These are phyloP conservation scores for Cliona cf. orientalis DNA, from an alignment of 37 sponge, comb jelly and placozoan species.

Conservation along the genomic window DNA sequence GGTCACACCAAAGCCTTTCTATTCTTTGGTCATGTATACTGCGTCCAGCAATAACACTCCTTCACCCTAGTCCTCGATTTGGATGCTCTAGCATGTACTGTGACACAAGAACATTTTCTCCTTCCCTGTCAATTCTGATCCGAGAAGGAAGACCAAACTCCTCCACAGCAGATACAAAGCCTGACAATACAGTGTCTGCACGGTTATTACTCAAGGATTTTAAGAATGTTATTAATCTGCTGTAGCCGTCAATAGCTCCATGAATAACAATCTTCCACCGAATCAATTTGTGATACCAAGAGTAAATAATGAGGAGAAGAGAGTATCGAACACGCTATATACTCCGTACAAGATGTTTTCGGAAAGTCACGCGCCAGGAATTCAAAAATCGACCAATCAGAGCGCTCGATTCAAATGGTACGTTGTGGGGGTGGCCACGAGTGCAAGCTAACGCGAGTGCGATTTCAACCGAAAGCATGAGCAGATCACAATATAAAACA, in stretches of 20 bases:
- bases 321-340: too few relatives aligned
- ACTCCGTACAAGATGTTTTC: too few relatives aligned
- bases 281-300: constrained; percentile 52
- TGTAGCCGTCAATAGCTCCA: constrained; percentile 64
- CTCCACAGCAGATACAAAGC: constrained; percentile 39
- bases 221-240: constrained; percentile 33
- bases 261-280: constrained; percentile 58
- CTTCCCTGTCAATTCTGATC: constrained; percentile 67
- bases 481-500: too few relatives aligned
- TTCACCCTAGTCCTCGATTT: constrained; percentile 53
- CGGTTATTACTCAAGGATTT: constrained; percentile 48
- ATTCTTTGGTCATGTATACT: constrained; percentile 77
- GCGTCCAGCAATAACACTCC: constrained; percentile 55
- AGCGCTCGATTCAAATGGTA: too few relatives aligned
- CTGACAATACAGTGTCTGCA: constrained; percentile 49
- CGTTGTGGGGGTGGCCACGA: too few relatives aligned
- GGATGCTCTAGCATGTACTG: constrained; percentile 58
- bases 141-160: constrained; percentile 66
- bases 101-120: constrained; percentile 67
- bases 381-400: too few relatives aligned
- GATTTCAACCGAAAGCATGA: too few relatives aligned
- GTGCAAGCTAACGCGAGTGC: too few relatives aligned
- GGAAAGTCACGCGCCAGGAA: too few relatives aligned
- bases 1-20: constrained; percentile 64
- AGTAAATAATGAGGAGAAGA: too few relatives aligned